Evolutionary conservation across 2,888 invertebrate genomes (phyloP).

Genomic region (Carterocephalus palaemon): DNA sequence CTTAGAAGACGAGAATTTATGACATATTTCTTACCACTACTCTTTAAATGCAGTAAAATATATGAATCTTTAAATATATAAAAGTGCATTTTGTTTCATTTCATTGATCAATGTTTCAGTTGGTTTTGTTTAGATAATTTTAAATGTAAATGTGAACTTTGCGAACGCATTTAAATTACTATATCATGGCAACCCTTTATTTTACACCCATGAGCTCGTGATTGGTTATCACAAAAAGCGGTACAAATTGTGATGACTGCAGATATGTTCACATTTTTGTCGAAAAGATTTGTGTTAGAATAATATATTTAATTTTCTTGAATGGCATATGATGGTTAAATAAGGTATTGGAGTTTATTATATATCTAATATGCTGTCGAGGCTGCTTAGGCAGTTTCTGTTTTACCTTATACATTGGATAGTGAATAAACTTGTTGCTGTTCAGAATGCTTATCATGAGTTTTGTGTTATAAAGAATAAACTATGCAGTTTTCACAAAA

Average conservation of each 20-base stretch:
- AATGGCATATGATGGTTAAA: slow-evolving; percentile 53
- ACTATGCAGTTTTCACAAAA: slow-evolving; percentile 36
- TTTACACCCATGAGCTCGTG: slow-evolving; percentile 68
- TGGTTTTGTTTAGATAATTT: neutral
- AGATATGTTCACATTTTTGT: slow-evolving; percentile 24
- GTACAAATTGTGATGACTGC: slow-evolving; percentile 27
- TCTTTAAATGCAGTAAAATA: too few species aligned
- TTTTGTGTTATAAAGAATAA: slow-evolving; percentile 46
- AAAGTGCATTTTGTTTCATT: too few species aligned
- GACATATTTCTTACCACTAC: too few species aligned
- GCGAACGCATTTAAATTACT: slow-evolving; percentile 13
- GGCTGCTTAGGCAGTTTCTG: slow-evolving; percentile 56
- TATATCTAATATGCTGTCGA: slow-evolving; percentile 59
- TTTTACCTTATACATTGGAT: slow-evolving; percentile 63
- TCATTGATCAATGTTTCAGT: too few species aligned
- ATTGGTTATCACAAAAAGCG: slow-evolving; percentile 52
- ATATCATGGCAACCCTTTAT: slow-evolving; percentile 48
- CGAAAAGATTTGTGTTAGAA: slow-evolving; percentile 49
- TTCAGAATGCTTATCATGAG: slow-evolving; percentile 63
- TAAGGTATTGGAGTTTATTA: slow-evolving; percentile 36
- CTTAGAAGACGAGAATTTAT: too few species aligned
- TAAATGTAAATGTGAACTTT: slow-evolving; percentile 2
- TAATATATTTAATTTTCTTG: slow-evolving; percentile 22
- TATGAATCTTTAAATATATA: too few species aligned
- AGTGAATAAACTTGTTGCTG: slow-evolving; percentile 69